Evolutionary conservation across 35 echinoderm and acorn worm genomes (phyloP).

Genomic region (Patiria miniata): DNA sequence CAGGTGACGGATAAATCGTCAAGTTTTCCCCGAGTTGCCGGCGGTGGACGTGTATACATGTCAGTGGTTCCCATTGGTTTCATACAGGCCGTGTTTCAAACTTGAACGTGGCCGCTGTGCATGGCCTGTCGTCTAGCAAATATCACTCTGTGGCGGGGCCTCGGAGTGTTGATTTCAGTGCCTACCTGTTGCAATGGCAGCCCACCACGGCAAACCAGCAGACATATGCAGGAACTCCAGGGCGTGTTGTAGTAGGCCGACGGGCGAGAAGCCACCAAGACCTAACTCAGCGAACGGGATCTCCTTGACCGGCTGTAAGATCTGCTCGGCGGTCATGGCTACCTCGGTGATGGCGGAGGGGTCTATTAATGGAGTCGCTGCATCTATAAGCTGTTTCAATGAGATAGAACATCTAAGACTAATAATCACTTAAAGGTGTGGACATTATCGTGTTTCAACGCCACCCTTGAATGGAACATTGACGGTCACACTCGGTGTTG

Average conservation of each 20-base stretch:
- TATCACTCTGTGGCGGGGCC: too few relatives aligned
- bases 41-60: too few relatives aligned
- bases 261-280: conserved; percentile 70
- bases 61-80: too few relatives aligned
- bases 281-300: conserved; percentile 88
- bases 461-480: too few relatives aligned
- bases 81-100: too few relatives aligned
- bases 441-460: too few relatives aligned
- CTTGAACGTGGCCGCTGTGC: too few relatives aligned
- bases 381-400: conserved; percentile 24
- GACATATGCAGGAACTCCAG: conserved; percentile 86
- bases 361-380: conserved; percentile 9
- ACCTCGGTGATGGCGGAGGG: not conserved
- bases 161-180: not conserved
- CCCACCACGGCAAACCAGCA: conserved; percentile 96
- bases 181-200: conserved; percentile 74
- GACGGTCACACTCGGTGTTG: too few relatives aligned
- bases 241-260: conserved; percentile 74
- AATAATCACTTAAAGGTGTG: too few relatives aligned
- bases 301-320: conserved; percentile 87
- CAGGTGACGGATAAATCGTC: too few relatives aligned
- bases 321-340: conserved; percentile 68
- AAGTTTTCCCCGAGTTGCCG: too few relatives aligned
- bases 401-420: not conserved
- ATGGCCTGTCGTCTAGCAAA: too few relatives aligned